Conservation (phyloP, 2,797 vertebrate species). For the Peromyscus nudipes region DNA sequence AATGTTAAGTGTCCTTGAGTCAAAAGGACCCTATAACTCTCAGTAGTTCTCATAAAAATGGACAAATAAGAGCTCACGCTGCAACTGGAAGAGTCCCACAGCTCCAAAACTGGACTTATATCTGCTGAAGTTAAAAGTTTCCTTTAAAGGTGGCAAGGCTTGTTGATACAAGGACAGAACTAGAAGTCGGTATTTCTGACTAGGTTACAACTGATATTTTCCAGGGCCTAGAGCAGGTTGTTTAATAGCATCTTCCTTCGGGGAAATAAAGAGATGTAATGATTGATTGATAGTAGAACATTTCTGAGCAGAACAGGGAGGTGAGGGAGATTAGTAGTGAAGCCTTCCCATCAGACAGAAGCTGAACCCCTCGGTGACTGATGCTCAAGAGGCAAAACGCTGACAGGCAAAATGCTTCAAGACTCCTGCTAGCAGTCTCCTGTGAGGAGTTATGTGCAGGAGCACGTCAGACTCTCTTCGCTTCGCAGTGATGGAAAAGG, state of each 20-base stretch:
- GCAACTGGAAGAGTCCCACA: not conserved
- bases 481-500: constrained; percentile 37
- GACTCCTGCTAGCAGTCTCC: not conserved
- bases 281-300: constrained; percentile 69
- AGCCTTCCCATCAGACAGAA: constrained; percentile 72
- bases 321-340: constrained; percentile 71
- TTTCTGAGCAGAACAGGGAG: constrained; percentile 68
- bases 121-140: not conserved
- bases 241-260: constrained; percentile 67
- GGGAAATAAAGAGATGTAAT: constrained; percentile 55
- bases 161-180: not conserved
- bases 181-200: constrained; percentile 41
- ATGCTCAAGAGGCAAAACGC: constrained; percentile 59
- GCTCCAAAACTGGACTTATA: constrained; percentile 36
- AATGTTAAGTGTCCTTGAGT: not conserved
- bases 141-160: constrained; percentile 1
- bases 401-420: constrained; percentile 54
- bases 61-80: not conserved
- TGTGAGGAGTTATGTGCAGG: not conserved
- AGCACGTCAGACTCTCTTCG: constrained; percentile 18
- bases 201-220: constrained; percentile 47
- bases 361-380: constrained; percentile 71
- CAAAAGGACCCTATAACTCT: not conserved
- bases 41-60: not conserved
- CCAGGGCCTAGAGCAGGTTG: constrained; percentile 65